phyloP scores from a whole-genome alignment of 2,113 vertebrate genomes.

The Lonchura striata region DNA sequence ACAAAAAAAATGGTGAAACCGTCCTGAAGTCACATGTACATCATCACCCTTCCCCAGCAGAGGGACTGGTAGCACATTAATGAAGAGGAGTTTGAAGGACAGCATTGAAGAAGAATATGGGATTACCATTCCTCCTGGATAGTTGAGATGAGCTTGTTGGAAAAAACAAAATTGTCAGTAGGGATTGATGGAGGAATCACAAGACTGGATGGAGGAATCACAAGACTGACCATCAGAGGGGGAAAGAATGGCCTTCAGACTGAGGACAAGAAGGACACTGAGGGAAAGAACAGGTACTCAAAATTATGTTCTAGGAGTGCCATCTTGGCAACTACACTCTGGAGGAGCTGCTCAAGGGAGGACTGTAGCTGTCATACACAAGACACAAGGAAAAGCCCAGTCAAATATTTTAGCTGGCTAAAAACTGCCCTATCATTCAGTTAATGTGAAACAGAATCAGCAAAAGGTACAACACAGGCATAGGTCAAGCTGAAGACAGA shows the following conservation, averaged over 20 bases:
- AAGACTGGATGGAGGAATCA: not conserved
- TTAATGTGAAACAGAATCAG: slow-evolving; percentile 19
- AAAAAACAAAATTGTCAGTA: not conserved
- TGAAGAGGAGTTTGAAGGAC: not conserved
- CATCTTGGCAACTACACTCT: not conserved
- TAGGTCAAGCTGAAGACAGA: not conserved
- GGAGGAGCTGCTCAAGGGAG: not conserved
- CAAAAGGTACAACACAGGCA: not conserved
- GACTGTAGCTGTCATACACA: not conserved
- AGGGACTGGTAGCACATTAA: not conserved
- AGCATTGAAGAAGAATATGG: not conserved
- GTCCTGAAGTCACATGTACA: fast-evolving
- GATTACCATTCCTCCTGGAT: not conserved
- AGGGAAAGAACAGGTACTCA: not conserved
- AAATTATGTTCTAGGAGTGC: not conserved
- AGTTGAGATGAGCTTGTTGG: not conserved
- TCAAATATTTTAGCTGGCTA: not conserved
- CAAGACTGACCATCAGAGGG: fast-evolving
- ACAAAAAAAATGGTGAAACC: not conserved
- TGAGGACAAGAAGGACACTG: not conserved
- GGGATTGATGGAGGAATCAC: too few species aligned
- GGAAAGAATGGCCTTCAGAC: not conserved
- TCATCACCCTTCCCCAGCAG: not conserved
- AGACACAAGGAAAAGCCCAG: not conserved
- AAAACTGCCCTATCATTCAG: not conserved